Conservation (phyloP, 1,140 invertebrate species). For the Venustaconcha ellipsiformis region DNA sequence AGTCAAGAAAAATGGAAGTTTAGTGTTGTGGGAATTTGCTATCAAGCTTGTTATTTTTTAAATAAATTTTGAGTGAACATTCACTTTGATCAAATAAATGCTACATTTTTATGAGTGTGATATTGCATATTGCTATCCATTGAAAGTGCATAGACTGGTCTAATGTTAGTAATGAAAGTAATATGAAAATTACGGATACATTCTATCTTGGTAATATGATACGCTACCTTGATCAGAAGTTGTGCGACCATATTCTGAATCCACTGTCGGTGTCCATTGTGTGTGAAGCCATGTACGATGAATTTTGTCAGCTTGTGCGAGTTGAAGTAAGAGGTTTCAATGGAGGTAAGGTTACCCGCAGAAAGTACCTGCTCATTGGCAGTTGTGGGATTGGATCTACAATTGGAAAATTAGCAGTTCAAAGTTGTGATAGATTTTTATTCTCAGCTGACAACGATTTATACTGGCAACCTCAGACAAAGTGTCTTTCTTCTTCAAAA, state of each 20-base stretch:
- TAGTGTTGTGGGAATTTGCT: no score
- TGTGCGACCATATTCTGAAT: slow-evolving; percentile 93
- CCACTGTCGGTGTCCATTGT: slow-evolving; percentile 89
- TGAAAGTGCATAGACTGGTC: not conserved
- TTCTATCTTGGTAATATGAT: not conserved
- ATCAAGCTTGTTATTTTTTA: no score
- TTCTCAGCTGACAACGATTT: no score
- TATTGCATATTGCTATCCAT: not conserved
- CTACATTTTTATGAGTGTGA: no score
- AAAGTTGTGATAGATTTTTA: not conserved
- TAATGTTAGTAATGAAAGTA: not conserved
- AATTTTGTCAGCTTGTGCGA: slow-evolving; percentile 73
- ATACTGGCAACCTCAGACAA: no score
- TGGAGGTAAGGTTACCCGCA: slow-evolving; percentile 57
- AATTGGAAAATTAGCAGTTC: not conserved
- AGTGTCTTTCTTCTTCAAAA: no score
- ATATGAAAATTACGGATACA: not conserved
- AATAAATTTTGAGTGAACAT: no score
- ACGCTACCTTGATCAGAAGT: slow-evolving; percentile 73
- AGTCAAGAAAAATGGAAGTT: no score
- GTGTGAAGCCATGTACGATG: slow-evolving; percentile 94
- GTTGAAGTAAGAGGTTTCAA: slow-evolving; percentile 56
- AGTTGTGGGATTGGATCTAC: slow-evolving; percentile 13
- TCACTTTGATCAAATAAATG: no score
- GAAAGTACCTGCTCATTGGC: slow-evolving; percentile 50